Base-by-base conservation (phyloP, 2,797 vertebrate species). In the Oryzias sinensis region DNA sequence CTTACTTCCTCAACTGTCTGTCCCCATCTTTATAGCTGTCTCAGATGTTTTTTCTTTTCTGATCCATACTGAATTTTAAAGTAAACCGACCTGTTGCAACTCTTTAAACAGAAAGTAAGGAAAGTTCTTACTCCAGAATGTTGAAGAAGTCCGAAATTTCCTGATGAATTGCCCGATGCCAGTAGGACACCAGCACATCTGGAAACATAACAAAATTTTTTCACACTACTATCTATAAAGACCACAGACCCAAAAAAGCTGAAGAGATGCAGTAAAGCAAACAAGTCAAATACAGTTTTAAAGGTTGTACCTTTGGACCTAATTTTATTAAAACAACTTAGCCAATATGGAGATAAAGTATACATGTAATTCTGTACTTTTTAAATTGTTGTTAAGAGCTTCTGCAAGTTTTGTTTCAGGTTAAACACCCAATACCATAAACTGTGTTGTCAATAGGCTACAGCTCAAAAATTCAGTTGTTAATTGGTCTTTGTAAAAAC, bases 111-210 rank as follows among this genome's bases (percentile, higher is more conserved):
- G 44, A 61, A 70, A 64, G n/a, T 53, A 47, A 45, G 45, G n/a
- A n/a, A 14, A 67, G 56, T 73, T 92, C 97, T 96, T 92, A 99
- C 97, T 99, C 97, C 79, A 99, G 86, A 87, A 99, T 97, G 91
- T 94, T 96, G 88, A 99, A 99, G 87, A 99, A 99, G 90, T 99
- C 97, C 0, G 94, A 94, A 70, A 99, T 94, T 90, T 99, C 97
- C 77, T 95, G 92, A 80, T 95, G 93, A 17, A 97, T 93, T 45
- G 97, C 97, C 76, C 96, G 88, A 66, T 97, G 93, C 97, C 97
- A 99, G 77, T 98, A 99, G 56, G 97, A 94, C 67, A 98, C 93
- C 83, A 99, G 85, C 50, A 95, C 95, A 43, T 97, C 97, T 99
- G 90, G 59, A 89, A 84, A 71, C 11, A 54, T 17, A 69, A 16